These are phyloP conservation scores for Tetrax tetrax DNA, from an alignment of 2,113 vertebrate species.

Conservation along the genomic window DNA sequence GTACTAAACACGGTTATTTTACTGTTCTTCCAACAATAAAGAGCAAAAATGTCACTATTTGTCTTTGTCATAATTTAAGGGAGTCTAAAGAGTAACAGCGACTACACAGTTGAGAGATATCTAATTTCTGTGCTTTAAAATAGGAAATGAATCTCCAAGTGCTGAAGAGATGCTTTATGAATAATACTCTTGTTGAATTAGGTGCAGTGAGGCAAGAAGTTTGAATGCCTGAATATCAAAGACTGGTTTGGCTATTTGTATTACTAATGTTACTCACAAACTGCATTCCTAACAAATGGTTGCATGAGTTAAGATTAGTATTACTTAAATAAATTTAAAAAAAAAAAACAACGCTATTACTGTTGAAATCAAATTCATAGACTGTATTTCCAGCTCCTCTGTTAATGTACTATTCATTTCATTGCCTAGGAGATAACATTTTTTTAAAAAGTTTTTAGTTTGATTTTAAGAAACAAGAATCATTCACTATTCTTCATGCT, in stretches of 20 bases:
- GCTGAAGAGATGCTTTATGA: background rate
- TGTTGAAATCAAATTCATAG: background rate
- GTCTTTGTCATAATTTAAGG: background rate
- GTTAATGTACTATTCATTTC: background rate
- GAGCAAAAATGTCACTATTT: background rate
- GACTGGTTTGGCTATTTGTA: background rate
- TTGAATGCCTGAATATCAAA: background rate
- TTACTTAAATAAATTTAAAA: constrained; percentile 12
- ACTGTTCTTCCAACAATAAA: background rate
- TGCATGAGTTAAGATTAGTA: constrained; percentile 1
- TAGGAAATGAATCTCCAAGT: background rate
- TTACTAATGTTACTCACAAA: constrained; percentile 20
- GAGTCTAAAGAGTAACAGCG: background rate
- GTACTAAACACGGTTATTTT: background rate
- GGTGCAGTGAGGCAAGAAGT: background rate
- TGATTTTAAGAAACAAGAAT: background rate
- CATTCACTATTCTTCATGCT: background rate
- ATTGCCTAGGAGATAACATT: background rate
- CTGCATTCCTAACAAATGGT: constrained; percentile 18
- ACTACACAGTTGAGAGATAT: background rate
- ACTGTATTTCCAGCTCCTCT: background rate
- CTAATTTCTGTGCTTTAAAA: background rate
- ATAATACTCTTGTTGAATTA: background rate
- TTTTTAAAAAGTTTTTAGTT: background rate
- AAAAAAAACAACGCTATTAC: background rate